Evolutionary conservation across 2,113 vertebrate genomes (phyloP), one percentile per base, ranked within the genome.

Genomic region (Ictidomys tridecemlineatus): DNA sequence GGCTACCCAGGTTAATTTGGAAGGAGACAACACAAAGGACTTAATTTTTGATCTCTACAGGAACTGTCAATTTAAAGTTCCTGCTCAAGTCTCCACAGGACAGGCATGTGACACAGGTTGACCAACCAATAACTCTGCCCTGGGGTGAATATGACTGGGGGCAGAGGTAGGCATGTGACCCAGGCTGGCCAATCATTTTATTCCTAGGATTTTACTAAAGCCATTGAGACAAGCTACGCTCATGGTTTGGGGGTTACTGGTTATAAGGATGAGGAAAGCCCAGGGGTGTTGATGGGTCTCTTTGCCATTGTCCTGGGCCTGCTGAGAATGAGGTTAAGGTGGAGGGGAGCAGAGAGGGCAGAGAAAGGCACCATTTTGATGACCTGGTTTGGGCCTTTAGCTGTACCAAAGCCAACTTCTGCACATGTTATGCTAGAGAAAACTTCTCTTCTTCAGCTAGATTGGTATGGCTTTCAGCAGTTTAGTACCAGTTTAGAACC

Each of bases 161-260:
- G 4, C 70, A 86, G 45, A 82, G 1, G 58, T 70, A 42, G 76
- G 24, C 58, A 13, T 13, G 39, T 37, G 63, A 30, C 67, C 12
- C 34, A 53, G 39, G 24, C 32, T 28, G 20, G 28, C 69, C 58
- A 88, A 39, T 56, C 45, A 72, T 5, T 8, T 58, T 42, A 82
- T 70, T 82, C 32, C 80, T 65, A 65, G 74, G 80, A 92, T 77
- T 93, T 92, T 63, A 53, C 39, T 82, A 70, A n/a, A 85, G 22
- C 42, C 63, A 28, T 30, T 22, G 3, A 34, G 73, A 70, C 32
- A 94, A 45, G 89, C 14, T 28, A 39, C 37, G 11, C 8, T 80
- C 24, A 17, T 48, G 37, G 45, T 78, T 70, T 85, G 26, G 48
- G 48, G 42, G 18, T 84, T 89, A n/a, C 17, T 84, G 39, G 30